Evolutionary conservation across 2,888 invertebrate species (phyloP).

Genomic region (Trissolcus brochymenae): DNA sequence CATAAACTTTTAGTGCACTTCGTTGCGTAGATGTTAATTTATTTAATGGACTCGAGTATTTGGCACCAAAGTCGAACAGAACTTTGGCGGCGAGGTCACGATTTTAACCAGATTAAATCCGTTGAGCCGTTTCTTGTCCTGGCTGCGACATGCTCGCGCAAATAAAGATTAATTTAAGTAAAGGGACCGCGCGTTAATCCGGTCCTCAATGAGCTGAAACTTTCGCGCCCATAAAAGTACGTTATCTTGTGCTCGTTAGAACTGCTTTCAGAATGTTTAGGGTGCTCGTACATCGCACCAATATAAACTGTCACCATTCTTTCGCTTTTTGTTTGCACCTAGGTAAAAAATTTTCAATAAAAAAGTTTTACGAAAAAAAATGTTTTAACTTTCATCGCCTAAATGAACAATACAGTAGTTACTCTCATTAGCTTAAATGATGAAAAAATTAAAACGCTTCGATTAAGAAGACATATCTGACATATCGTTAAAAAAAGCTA

Average conservation of each 20-base stretch:
- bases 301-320: conserved; percentile 35
- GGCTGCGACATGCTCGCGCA: conserved; percentile 57
- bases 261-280: conserved; percentile 41
- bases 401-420: too few relatives aligned
- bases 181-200: conserved; percentile 60
- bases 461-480: neutral
- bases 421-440: too few relatives aligned
- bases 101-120: conserved; percentile 62
- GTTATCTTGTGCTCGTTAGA: conserved; percentile 52
- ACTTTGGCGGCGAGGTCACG: conserved; percentile 38
- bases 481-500: neutral
- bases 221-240: conserved; percentile 54
- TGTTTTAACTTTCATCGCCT: conserved; percentile 1
- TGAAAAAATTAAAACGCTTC: neutral
- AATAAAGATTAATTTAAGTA: conserved; percentile 65
- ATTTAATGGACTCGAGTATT: conserved; percentile 64
- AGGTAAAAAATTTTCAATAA: conserved; percentile 10
- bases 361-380: conserved; percentile 23
- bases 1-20: neutral
- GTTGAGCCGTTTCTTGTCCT: conserved; percentile 55
- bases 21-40: conserved; percentile 60
- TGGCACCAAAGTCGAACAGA: conserved; percentile 53
- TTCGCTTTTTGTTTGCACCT: conserved; percentile 18
- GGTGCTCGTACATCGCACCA: conserved; percentile 28
- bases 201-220: conserved; percentile 58